These are phyloP conservation scores for Origma solitaria DNA, from an alignment of 2,113 vertebrate genomes.

Conservation along the genomic window DNA sequence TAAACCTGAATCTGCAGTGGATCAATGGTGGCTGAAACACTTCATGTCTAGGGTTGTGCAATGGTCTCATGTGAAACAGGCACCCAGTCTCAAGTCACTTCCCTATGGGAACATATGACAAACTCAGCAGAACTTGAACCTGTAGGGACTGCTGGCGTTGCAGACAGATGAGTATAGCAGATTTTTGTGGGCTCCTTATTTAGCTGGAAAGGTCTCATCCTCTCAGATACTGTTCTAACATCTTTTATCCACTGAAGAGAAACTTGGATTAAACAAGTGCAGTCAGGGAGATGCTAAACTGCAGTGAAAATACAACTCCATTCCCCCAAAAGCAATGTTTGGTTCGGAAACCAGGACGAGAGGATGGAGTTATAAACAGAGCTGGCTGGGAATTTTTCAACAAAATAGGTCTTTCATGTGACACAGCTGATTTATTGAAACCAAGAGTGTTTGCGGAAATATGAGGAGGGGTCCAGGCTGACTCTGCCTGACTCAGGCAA, in stretches of 20 bases:
- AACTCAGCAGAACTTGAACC: constrained; percentile 18
- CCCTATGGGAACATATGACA: background rate
- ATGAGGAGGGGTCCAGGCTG: constrained; percentile 15
- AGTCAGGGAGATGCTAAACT: background rate
- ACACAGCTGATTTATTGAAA: constrained; percentile 11
- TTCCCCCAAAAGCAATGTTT: constrained; percentile 27
- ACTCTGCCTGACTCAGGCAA: background rate
- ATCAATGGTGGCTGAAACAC: background rate
- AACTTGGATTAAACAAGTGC: background rate
- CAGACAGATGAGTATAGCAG: background rate
- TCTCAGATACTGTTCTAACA: background rate
- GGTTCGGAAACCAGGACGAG: constrained; percentile 30
- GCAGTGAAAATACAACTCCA: background rate
- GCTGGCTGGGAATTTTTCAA: constrained; percentile 23
- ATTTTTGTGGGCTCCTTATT: background rate
- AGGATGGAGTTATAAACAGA: constrained; percentile 47
- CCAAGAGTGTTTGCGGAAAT: background rate
- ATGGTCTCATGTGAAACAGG: background rate
- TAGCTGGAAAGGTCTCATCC: background rate
- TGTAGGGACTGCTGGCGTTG: background rate
- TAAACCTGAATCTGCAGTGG: constrained; percentile 1
- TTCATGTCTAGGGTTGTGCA: background rate
- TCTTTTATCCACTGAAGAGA: background rate
- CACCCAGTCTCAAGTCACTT: background rate
- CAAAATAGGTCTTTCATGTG: constrained; percentile 46